phyloP scores from a whole-genome alignment of 92 coral and sea anemone genomes.

The Metridium senile region DNA sequence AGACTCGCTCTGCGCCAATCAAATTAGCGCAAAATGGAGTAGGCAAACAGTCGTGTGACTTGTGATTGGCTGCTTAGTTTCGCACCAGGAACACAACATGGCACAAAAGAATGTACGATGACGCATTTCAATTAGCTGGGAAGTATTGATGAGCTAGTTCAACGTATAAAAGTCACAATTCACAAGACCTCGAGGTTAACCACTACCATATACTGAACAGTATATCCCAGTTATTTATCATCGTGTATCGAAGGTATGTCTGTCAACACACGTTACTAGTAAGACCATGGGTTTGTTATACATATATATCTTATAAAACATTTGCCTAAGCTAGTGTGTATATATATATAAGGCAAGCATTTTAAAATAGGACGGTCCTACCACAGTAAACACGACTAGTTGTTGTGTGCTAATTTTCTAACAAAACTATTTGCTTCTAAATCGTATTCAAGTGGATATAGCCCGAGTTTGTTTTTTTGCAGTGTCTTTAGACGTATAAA shows the following conservation, averaged over 20 bases:
- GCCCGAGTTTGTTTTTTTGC: slow-evolving; percentile 32
- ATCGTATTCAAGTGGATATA: slow-evolving; percentile 30
- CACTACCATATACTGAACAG: slow-evolving; percentile 1
- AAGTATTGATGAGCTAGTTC: slow-evolving; percentile 41
- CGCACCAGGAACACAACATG: slow-evolving; percentile 56
- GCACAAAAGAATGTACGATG: slow-evolving; percentile 50
- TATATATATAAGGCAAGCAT: neutral
- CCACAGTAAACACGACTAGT: slow-evolving; percentile 4
- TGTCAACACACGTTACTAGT: neutral
- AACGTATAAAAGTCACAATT: slow-evolving; percentile 30
- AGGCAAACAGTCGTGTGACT: slow-evolving; percentile 40
- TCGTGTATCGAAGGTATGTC: neutral
- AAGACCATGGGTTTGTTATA: neutral
- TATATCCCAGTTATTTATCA: slow-evolving; percentile 6
- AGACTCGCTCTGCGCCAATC: slow-evolving; percentile 60
- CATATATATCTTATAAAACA: slow-evolving; percentile 10
- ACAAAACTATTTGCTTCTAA: slow-evolving; percentile 18
- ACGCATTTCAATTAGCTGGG: slow-evolving; percentile 47
- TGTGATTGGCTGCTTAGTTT: slow-evolving; percentile 55
- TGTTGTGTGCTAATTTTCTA: slow-evolving; percentile 10
- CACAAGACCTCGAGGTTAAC: slow-evolving; percentile 37
- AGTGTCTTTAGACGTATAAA: slow-evolving; percentile 15
- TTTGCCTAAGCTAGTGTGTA: slow-evolving; percentile 5
- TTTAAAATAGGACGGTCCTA: slow-evolving; percentile 18
- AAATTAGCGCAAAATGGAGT: slow-evolving; percentile 31